phyloP scores from a whole-genome alignment of 2,113 vertebrate genomes.

The Osmerus mordax region DNA sequence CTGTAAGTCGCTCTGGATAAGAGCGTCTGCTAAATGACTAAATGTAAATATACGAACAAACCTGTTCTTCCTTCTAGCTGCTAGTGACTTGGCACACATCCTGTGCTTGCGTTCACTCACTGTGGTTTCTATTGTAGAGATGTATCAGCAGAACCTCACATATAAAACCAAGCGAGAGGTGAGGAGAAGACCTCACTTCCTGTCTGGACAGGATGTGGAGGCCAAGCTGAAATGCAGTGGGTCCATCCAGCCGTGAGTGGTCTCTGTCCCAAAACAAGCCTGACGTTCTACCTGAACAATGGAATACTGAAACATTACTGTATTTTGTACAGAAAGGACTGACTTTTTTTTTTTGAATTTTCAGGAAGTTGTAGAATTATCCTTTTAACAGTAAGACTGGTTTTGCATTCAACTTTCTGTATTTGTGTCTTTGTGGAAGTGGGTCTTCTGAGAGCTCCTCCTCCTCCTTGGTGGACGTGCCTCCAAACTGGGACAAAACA shows the following conservation, averaged over 20 bases:
- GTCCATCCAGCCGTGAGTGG: slow-evolving; percentile 33
- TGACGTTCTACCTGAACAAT: too few species aligned
- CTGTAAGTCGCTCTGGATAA: too few species aligned
- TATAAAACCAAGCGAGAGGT: slow-evolving; percentile 73
- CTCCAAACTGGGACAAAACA: slow-evolving; percentile 81
- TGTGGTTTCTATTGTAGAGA: slow-evolving; percentile 60
- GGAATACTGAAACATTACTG: too few species aligned
- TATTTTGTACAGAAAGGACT: too few species aligned
- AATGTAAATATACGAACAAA: too few species aligned
- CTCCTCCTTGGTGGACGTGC: slow-evolving; percentile 60
- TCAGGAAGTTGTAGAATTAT: too few species aligned
- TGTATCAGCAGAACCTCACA: slow-evolving; percentile 78
- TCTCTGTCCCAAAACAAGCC: neutral
- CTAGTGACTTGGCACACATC: neutral
- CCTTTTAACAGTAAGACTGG: neutral
- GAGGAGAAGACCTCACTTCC: slow-evolving; percentile 81
- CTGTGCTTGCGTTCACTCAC: neutral
- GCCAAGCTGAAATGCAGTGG: slow-evolving; percentile 49
- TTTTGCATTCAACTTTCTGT: neutral
- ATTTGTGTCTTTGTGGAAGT: slow-evolving; percentile 10
- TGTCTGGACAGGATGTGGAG: slow-evolving; percentile 80
- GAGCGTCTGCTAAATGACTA: too few species aligned
- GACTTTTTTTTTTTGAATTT: too few species aligned
- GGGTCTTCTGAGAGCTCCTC: slow-evolving; percentile 33
- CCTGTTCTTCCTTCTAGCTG: neutral